Base-by-base conservation (phyloP, 1,140 invertebrate species). In the Drosophila truncata region DNA sequence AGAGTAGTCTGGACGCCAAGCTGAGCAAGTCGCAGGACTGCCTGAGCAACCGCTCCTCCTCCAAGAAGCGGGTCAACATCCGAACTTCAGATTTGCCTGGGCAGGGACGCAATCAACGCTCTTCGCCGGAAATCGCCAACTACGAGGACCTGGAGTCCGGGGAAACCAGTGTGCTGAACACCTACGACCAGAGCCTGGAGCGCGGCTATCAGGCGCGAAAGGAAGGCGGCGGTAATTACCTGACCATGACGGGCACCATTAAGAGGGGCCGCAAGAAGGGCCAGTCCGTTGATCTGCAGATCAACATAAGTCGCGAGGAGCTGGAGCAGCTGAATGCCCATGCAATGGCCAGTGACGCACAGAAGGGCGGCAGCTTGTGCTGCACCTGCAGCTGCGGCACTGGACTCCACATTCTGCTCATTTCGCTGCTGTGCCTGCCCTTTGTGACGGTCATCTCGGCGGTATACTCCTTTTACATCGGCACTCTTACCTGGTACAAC, bases 401-500 rank as follows among this genome's bases (percentile, higher is more conserved):
- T 59, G 96, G 96, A 3, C 93, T 94, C 11, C 96, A 97, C 93
- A 94, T 96, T 37, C 93, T 95, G 55, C 52, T 96, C 0, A 95
- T 96, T 78, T 95, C 95, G 54, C 66, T 96, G 14, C 41, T 96
- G 2, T 96, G 95, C 82, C 93, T 95, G 74, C 96, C 96, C 18
- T 93, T 96, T 92, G 94, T 96, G 18, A 94, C 95, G 29, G 64
- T 95, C 23, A 92, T 96, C 50, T 96, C 96, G 20, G 92, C 94
- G 16, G 87, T 94, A 35, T 96, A 96, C 80, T 95, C 95, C 6
- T 96, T 97, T 91, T 96, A 96, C 80, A 95, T 96, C 71, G 96
- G 96, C 35, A 96, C 96, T 2, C 93, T 96, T 73, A 96, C 96
- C 41, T 96, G 96, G 96, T 96, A 96, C 84, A 97, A 96, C 85